Conservation (phyloP, 2,113 vertebrate species). For the Aix galericulata region DNA sequence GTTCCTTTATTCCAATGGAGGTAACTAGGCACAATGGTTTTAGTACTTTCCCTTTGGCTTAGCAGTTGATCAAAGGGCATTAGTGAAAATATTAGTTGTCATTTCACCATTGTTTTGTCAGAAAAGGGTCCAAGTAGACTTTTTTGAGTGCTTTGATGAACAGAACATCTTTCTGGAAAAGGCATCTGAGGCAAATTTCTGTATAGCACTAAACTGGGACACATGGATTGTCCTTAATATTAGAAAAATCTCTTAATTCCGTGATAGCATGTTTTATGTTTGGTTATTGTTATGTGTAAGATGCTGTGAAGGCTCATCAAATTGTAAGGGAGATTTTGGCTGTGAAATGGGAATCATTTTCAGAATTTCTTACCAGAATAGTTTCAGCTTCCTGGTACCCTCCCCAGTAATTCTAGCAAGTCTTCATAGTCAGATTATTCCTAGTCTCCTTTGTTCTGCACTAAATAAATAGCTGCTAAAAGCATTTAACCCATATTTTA, state of each 20-base stretch:
- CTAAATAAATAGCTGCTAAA: neutral
- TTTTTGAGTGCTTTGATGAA: constrained; percentile 16
- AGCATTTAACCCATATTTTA: constrained; percentile 14
- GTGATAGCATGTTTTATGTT: neutral
- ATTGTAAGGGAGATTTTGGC: constrained; percentile 18
- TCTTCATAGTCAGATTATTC: neutral
- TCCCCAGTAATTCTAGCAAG: neutral
- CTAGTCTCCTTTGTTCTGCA: neutral
- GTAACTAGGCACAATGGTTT: neutral
- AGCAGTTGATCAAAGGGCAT: constrained; percentile 36
- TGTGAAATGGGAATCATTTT: neutral
- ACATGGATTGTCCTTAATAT: constrained; percentile 57
- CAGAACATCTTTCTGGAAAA: constrained; percentile 39
- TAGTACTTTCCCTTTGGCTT: constrained; percentile 20
- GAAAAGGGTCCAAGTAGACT: constrained; percentile 29
- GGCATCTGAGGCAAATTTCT: constrained; percentile 34
- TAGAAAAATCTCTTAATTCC: constrained; percentile 62
- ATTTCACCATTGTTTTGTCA: constrained; percentile 45
- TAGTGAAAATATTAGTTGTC: constrained; percentile 52
- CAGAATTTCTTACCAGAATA: neutral
- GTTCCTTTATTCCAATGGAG: constrained; percentile 10
- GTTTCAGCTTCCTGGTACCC: neutral
- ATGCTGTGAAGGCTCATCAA: constrained; percentile 3
- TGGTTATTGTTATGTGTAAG: constrained; percentile 31
- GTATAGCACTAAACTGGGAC: constrained; percentile 46